Evolutionary conservation across 2,888 invertebrate genomes (phyloP).

Genomic region (Drosophila borealis): DNA sequence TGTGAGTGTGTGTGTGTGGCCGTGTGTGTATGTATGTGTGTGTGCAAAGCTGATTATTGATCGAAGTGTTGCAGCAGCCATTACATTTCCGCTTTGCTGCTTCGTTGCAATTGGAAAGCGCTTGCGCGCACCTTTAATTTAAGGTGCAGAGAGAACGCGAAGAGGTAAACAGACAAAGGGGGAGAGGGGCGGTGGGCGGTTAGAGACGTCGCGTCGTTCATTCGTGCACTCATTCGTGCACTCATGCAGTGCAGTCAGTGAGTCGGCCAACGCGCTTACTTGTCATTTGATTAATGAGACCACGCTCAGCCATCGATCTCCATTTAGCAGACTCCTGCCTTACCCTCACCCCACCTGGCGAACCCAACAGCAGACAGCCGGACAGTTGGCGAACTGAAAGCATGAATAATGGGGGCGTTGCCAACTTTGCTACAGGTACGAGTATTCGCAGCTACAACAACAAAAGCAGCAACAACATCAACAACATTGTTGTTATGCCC

Average conservation of each 20-base stretch:
- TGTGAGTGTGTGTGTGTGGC: constrained; percentile 16
- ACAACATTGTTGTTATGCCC: constrained; percentile 52
- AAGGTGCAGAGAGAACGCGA: neutral
- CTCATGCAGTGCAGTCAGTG: constrained; percentile 45
- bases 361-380: neutral
- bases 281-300: constrained; percentile 84
- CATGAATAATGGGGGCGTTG: constrained; percentile 78
- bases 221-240: constrained; percentile 50
- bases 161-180: neutral
- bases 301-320: constrained; percentile 84
- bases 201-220: constrained; percentile 46
- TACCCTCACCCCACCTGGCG: neutral
- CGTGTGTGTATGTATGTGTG: constrained; percentile 8
- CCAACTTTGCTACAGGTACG: constrained; percentile 58
- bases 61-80: constrained; percentile 64
- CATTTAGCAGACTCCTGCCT: constrained; percentile 73
- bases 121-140: constrained; percentile 62
- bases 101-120: constrained; percentile 74
- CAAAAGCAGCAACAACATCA: constrained; percentile 33
- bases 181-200: constrained; percentile 21
- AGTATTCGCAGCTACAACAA: constrained; percentile 36
- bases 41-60: constrained; percentile 65
- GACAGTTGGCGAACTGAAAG: constrained; percentile 57
- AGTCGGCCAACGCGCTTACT: constrained; percentile 65
- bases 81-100: constrained; percentile 73